phyloP scores from a whole-genome alignment of 2,888 invertebrate species.

The Drosophila nigricruria region DNA sequence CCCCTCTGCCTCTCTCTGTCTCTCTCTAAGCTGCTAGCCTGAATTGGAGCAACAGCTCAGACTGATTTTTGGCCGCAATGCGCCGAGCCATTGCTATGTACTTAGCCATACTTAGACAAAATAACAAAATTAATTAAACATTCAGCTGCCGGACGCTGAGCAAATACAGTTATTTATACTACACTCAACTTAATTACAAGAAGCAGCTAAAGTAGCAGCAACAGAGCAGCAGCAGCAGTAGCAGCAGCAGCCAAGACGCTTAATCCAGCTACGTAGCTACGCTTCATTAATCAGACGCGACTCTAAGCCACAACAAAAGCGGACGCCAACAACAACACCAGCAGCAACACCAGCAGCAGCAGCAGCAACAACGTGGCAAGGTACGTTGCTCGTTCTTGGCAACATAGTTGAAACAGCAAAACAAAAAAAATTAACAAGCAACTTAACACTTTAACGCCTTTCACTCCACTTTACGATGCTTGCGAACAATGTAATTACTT shows the following conservation, averaged over 20 bases:
- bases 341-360: conserved; percentile 7
- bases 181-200: conserved; percentile 79
- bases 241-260: conserved; percentile 53
- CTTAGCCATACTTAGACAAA: conserved; percentile 70
- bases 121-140: conserved; percentile 79
- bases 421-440: conserved; percentile 78
- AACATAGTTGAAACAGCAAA: conserved; percentile 53
- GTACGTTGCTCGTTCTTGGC: conserved; percentile 30
- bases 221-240: conserved; percentile 2
- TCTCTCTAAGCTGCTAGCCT: conserved; percentile 21
- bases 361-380: conserved; percentile 18
- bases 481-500: conserved; percentile 79
- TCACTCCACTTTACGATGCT: conserved; percentile 77
- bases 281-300: conserved; percentile 79
- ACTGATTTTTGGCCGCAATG: conserved; percentile 36
- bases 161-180: conserved; percentile 76
- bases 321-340: conserved; percentile 23
- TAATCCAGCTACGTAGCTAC: conserved; percentile 77
- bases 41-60: conserved; percentile 30
- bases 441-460: conserved; percentile 82
- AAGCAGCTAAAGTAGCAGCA: conserved; percentile 30
- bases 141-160: conserved; percentile 45
- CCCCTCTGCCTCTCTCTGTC: background rate
- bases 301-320: conserved; percentile 76
- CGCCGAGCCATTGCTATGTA: conserved; percentile 53